These are phyloP conservation scores for Petaurus breviceps DNA, from an alignment of 2,113 vertebrate species.

Conservation along the genomic window DNA sequence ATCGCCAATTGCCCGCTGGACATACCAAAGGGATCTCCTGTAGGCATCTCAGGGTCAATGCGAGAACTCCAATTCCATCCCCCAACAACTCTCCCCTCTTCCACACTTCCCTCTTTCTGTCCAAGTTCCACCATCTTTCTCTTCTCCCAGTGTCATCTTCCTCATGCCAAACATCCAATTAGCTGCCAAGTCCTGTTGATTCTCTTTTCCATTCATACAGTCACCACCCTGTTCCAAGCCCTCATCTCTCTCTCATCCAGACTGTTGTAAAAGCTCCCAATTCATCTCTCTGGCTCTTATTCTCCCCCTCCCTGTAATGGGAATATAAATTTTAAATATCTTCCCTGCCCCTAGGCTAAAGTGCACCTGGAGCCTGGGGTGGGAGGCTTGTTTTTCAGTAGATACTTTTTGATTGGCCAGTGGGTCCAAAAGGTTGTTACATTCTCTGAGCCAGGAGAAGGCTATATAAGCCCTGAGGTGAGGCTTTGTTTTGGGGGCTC, in stretches of 20 bases:
- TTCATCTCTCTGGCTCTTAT: background rate
- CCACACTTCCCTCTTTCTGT: background rate
- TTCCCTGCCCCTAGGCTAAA: too few relatives aligned
- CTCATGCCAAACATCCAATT: background rate
- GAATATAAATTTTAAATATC: too few relatives aligned
- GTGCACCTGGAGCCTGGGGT: too few relatives aligned
- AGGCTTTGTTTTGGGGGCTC: too few relatives aligned
- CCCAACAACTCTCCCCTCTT: background rate
- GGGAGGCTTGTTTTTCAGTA: too few relatives aligned
- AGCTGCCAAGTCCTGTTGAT: background rate
- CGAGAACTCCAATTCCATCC: background rate
- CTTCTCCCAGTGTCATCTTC: background rate
- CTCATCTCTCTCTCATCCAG: background rate
- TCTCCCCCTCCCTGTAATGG: too few relatives aligned
- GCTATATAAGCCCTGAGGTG: too few relatives aligned
- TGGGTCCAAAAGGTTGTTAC: too few relatives aligned
- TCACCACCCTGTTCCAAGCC: background rate
- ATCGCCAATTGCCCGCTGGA: background rate
- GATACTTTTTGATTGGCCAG: too few relatives aligned
- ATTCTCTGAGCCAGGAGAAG: too few relatives aligned
- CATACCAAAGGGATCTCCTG: background rate
- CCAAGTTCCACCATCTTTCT: background rate
- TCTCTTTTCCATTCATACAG: background rate
- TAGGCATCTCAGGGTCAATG: background rate
- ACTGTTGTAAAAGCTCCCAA: background rate